Base-by-base conservation (phyloP, 2,797 vertebrate genomes). In the Chrosomus eos region DNA sequence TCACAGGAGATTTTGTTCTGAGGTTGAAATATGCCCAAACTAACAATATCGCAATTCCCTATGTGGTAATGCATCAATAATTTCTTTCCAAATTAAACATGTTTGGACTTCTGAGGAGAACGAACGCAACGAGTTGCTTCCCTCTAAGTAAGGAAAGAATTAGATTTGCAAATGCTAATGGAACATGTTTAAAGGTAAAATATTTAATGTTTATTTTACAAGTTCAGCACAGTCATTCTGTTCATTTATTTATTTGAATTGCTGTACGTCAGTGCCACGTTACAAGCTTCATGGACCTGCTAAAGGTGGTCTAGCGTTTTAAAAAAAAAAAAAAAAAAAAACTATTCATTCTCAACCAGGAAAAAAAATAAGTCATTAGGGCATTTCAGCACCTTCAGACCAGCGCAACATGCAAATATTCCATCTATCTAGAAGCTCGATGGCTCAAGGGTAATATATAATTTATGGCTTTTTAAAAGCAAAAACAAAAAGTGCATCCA, bases 391-490 rank as follows among this genome's bases (percentile, higher is more conserved):
- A 91, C 88, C 88, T 91, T 94, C 91, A 86, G 92, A 92, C 92
- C 92, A 94, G 93, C 93, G 94, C 94, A 91, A 91, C 95, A 95
- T 95, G 94, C 95, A 95, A 94, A 94, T 91, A 93, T 92, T 93
- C 93, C 43, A 88, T 92, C 94, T 94, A 90, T 82, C 93, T 94
- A 94, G 87, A 93, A 94, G 92, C 92, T 92, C 85, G 90, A 92
- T 91, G 91, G 93, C 93, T 92, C 87, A 81, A 87, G 87, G 74
- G 60, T 95, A 85, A 75, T 68, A 95, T 92, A 92, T 95, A 94
- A 95, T 88, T 91, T 96, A 96, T 96, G 95, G 95, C 95, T 96
- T 96, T 95, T 95, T 95, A 86, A 95, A 96, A 96, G 94, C 94
- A 92, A 93, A 93, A 93, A 93, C 94, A 93, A 81, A 96, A 96